A percentile compares a stretch with the other conserved stretches of the same genome.
Conservation (phyloP, 2,888 invertebrate species). For the Ophioninae sp. region DNA sequence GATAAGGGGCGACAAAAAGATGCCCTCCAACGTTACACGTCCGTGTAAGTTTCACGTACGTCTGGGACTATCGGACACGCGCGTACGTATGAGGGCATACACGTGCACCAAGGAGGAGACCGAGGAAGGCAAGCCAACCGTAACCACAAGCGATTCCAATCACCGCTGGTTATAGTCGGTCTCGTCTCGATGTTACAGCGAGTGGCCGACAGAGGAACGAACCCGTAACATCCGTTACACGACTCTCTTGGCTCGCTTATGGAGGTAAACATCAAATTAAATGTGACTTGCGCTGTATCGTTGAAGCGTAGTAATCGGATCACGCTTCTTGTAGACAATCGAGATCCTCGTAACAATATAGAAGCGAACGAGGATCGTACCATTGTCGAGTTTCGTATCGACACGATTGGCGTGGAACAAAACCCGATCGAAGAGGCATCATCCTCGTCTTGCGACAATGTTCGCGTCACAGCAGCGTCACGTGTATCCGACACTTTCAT, state of each 20-base stretch:
- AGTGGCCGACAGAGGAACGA: conserved; percentile 25
- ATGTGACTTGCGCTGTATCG: conserved; percentile 40
- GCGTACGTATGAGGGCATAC: background rate
- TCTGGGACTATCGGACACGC: background rate
- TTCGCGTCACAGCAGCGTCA: background rate
- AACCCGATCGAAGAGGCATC: background rate
- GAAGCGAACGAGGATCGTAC: conserved; percentile 1
- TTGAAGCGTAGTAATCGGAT: conserved; percentile 35
- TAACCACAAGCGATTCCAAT: conserved; percentile 46
- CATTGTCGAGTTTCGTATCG: background rate
- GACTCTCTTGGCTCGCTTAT: conserved; percentile 31
- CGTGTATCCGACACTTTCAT: background rate
- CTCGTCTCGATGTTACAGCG: conserved; percentile 31
- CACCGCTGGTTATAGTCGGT: conserved; percentile 22
- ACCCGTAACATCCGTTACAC: conserved; percentile 56
- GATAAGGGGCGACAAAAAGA: conserved; percentile 58
- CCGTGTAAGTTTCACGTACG: conserved; percentile 11
- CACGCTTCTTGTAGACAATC: conserved; percentile 31
- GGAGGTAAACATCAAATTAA: conserved; percentile 48
- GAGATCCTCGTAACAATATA: conserved; percentile 17
- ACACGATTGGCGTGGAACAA: background rate
- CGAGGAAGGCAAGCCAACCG: conserved; percentile 32
- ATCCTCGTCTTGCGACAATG: background rate
- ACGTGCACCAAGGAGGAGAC: background rate
- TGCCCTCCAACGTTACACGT: conserved; percentile 38